These are phyloP conservation scores for Augochlorella aurata DNA, from an alignment of 2,888 invertebrate species.

Conservation along the genomic window DNA sequence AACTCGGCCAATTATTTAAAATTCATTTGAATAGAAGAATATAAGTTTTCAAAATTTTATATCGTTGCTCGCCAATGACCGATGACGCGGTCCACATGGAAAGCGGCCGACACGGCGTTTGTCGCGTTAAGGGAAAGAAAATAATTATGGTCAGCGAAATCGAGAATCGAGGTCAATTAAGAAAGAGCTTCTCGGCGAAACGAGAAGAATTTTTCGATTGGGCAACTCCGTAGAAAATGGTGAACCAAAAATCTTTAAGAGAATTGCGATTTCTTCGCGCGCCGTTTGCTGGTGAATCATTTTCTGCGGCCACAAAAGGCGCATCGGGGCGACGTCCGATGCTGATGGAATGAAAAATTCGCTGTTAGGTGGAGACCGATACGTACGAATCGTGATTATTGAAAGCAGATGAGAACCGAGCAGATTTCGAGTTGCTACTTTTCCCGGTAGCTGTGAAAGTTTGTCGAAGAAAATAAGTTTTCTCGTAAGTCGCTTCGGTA, in stretches of 20 bases:
- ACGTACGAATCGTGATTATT: background rate
- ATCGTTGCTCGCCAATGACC: no score
- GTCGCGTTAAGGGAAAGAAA: no score
- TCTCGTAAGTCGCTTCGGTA: no score
- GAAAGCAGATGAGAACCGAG: background rate
- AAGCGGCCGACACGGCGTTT: no score
- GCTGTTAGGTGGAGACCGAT: background rate
- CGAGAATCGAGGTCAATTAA: constrained; percentile 32
- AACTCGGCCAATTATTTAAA: no score
- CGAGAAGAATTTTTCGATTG: constrained; percentile 1
- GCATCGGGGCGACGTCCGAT: background rate
- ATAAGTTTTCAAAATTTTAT: no score
- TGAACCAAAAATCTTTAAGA: constrained; percentile 16
- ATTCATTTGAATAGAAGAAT: no score
- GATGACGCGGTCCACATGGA: no score
- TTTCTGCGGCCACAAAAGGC: constrained; percentile 10
- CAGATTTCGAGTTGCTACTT: no score
- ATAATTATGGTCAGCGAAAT: no score
- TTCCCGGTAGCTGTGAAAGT: no score
- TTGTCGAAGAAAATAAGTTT: no score
- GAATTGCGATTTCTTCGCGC: background rate
- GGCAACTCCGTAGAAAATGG: background rate
- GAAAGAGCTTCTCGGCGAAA: constrained; percentile 3
- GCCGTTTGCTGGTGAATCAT: constrained; percentile 20
- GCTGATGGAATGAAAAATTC: background rate